Conservation (phyloP, 2,113 vertebrate genomes). For the Ascaphus truei region DNA sequence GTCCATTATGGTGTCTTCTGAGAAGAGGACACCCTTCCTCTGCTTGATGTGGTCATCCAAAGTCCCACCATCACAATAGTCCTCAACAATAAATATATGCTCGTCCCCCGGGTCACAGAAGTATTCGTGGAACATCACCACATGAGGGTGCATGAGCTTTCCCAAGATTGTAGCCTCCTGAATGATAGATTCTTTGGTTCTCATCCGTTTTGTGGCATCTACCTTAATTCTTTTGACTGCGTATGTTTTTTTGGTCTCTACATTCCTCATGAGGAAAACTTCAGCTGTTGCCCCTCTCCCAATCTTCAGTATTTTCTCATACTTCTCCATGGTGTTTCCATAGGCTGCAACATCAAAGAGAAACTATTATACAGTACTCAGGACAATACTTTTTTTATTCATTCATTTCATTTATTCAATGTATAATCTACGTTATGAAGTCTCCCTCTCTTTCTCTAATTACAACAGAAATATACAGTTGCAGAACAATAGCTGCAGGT, state of each 20-base stretch:
- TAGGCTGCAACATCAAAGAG: neutral
- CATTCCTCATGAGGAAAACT: constrained; percentile 68
- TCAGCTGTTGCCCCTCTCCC: constrained; percentile 64
- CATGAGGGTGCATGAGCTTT: constrained; percentile 61
- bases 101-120: constrained; percentile 52
- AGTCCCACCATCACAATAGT: constrained; percentile 71
- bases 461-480: no score
- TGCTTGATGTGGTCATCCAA: constrained; percentile 62
- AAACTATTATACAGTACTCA: neutral
- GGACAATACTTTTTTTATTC: no score
- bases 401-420: no score
- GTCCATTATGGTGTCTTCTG: constrained; percentile 55
- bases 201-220: constrained; percentile 41
- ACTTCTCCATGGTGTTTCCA: constrained; percentile 56
- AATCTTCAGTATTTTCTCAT: constrained; percentile 58
- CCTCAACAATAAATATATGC: constrained; percentile 66
- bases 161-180: constrained; percentile 68
- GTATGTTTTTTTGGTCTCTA: constrained; percentile 46
- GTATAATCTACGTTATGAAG: no score
- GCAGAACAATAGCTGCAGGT: no score
- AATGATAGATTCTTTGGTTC: constrained; percentile 51
- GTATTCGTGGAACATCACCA: constrained; percentile 62
- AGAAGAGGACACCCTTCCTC: constrained; percentile 48
- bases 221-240: constrained; percentile 67
- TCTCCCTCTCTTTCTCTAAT: no score